These are phyloP conservation scores for Harlomillsia oculata DNA, from an alignment of 1,140 invertebrate genomes.

Conservation along the genomic window DNA sequence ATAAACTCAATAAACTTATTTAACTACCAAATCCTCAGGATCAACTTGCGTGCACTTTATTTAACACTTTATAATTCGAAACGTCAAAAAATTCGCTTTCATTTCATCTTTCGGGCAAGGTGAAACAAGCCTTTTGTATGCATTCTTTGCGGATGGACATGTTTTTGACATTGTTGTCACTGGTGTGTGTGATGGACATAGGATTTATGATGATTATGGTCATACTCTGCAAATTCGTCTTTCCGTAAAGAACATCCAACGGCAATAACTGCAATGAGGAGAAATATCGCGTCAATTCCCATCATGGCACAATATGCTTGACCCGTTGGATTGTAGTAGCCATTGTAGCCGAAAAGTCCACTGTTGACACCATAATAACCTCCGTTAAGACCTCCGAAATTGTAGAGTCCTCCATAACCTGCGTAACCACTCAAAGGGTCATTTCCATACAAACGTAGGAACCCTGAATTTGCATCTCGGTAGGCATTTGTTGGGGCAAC, in stretches of 20 bases:
- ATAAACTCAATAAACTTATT: no score
- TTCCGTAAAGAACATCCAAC: constrained; percentile 6
- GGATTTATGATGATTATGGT: background rate
- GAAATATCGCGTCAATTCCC: constrained; percentile 14
- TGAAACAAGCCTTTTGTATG: no score
- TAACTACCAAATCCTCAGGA: no score
- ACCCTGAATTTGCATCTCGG: constrained; percentile 1
- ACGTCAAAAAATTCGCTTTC: no score
- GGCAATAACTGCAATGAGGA: constrained; percentile 11
- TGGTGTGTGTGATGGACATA: background rate
- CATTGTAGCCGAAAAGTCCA: constrained; percentile 13
- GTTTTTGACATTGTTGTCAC: no score
- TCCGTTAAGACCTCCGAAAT: background rate
- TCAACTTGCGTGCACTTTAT: no score
- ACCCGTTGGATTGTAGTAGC: constrained; percentile 21
- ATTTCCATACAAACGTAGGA: constrained; percentile 4
- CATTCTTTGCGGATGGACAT: no score
- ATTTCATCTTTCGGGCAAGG: no score
- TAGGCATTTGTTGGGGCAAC: background rate
- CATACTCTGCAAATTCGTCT: constrained; percentile 1
- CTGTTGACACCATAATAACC: constrained; percentile 1
- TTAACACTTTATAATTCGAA: no score
- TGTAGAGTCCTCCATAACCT: background rate
- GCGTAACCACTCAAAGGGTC: background rate
- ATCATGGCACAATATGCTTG: constrained; percentile 17